Evolutionary conservation across 2,888 invertebrate species (phyloP), one percentile per base, ranked within the genome.

Genomic region (Syrista parreyssii): DNA sequence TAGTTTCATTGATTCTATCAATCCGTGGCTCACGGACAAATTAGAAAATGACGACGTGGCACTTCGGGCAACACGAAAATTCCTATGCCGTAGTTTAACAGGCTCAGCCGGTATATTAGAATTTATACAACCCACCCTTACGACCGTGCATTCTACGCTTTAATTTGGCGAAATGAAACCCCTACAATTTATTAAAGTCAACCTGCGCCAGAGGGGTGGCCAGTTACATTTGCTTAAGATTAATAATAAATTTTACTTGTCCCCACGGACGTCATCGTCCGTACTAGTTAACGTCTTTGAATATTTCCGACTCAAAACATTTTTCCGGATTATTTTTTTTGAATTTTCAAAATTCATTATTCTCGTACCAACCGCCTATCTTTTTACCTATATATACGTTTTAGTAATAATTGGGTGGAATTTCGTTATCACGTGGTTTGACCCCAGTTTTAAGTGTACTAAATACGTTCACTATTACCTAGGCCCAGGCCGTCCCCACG

Each of bases 401-500:
- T 40, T 4, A 40, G 4, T 15, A 4, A 15, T 4, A 40, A 40
- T 40, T 40, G 15, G 4, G 15, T 40, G 15, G 15, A 40, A 40
- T 40, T 40, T 4, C 12, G 15, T 40, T 40, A 40, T 40, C 23
- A 55, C 6, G 23, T 55, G 55, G 23, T 55, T 55, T 23, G 9
- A 55, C 55, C 23, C 55, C 23, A 34, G 34, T 9, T 34, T 2
- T 9, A 34, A 9, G 9, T 34, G 9, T 34, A 55, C 55, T 23
- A 23, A 2, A 23, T 55, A 55, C 15, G 15, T 23, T 55, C 6
- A 55, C 55, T 55, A 55, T 55, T 55, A 31, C 71, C 71, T 71
- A 71, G 79, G 80, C 82, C 79, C 81, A 81, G 83, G 85, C 79
- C 31, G 71, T 71, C 12, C 71, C 79, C 76, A 78, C 75, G 79